A percentile compares a stretch with the other conserved stretches of the same genome.
Evolutionary conservation across 2,888 invertebrate species (phyloP).

Genomic region (Alloscopus bannaensis): DNA sequence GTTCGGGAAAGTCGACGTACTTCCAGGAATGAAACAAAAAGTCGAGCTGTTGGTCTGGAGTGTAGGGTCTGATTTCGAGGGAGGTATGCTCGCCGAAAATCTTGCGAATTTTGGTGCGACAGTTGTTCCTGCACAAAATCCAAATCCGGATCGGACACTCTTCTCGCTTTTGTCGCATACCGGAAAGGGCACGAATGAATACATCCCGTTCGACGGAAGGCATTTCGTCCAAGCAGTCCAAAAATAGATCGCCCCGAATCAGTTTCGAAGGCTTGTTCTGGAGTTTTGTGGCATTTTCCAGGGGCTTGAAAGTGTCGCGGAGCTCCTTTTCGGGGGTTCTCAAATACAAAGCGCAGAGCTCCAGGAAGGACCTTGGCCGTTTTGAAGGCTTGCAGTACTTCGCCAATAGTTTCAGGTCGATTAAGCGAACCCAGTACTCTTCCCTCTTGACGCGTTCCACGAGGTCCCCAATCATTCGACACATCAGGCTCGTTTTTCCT

Average conservation of each 20-base stretch:
- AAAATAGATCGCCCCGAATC: constrained; percentile 23
- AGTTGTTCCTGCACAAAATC: constrained; percentile 10
- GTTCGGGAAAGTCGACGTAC: not conserved
- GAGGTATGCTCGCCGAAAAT: not conserved
- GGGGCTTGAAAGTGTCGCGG: constrained; percentile 1
- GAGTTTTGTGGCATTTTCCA: constrained; percentile 4
- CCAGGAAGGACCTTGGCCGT: not conserved
- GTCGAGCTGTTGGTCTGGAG: not conserved
- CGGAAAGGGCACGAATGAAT: constrained; percentile 13
- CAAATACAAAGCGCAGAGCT: constrained; percentile 5
- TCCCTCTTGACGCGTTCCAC: not conserved
- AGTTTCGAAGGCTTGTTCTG: constrained; percentile 13
- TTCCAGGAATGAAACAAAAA: constrained; percentile 20
- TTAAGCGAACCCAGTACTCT: constrained; percentile 28
- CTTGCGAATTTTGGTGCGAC: not conserved
- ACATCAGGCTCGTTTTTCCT: constrained; percentile 28
- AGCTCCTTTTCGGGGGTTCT: not conserved
- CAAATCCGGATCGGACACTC: constrained; percentile 38
- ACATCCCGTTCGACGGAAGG: not conserved
- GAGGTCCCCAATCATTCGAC: not conserved
- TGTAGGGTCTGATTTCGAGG: constrained; percentile 3
- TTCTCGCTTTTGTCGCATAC: not conserved
- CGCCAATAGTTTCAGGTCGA: not conserved
- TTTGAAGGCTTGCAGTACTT: not conserved
- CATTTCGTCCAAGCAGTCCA: constrained; percentile 41